Evolutionary conservation across 1,140 invertebrate species (phyloP).

Genomic region (Lepidurus arcticus): DNA sequence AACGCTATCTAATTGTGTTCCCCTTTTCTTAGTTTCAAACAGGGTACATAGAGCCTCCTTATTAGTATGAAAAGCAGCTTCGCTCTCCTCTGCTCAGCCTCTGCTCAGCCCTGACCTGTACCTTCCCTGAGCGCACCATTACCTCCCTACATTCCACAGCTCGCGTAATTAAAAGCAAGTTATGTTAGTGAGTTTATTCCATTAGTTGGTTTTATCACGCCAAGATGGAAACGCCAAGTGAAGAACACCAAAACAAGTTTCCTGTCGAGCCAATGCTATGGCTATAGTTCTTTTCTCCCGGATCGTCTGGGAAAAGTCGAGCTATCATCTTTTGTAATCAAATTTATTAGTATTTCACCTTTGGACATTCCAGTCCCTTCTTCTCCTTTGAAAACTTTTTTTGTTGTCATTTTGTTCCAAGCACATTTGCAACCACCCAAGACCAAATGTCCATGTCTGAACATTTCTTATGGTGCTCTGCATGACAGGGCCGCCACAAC

Average conservation of each 20-base stretch:
- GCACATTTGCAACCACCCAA: slow-evolving; percentile 6
- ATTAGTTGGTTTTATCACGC: background rate
- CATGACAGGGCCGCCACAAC: slow-evolving; percentile 11
- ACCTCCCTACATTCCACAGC: background rate
- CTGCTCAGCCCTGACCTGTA: background rate
- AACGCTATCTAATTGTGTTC: slow-evolving; percentile 16
- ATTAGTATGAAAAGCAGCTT: slow-evolving; percentile 10
- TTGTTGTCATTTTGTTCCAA: background rate
- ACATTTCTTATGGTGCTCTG: slow-evolving; percentile 18
- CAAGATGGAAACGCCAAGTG: background rate
- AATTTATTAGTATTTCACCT: slow-evolving; percentile 16
- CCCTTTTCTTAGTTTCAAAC: background rate
- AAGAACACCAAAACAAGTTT: background rate
- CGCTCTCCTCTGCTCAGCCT: background rate
- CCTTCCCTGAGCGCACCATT: background rate
- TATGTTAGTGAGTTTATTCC: background rate
- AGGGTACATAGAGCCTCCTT: background rate
- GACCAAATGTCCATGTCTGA: slow-evolving; percentile 18
- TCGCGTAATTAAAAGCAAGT: background rate
- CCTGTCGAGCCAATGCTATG: background rate
- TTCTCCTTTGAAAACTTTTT: background rate
- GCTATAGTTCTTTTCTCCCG: background rate
- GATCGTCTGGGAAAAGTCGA: background rate
- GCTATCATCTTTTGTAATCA: slow-evolving; percentile 11
- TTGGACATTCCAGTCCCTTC: background rate